Base-by-base conservation (phyloP, 2,113 vertebrate genomes). In the Suncus etruscus region DNA sequence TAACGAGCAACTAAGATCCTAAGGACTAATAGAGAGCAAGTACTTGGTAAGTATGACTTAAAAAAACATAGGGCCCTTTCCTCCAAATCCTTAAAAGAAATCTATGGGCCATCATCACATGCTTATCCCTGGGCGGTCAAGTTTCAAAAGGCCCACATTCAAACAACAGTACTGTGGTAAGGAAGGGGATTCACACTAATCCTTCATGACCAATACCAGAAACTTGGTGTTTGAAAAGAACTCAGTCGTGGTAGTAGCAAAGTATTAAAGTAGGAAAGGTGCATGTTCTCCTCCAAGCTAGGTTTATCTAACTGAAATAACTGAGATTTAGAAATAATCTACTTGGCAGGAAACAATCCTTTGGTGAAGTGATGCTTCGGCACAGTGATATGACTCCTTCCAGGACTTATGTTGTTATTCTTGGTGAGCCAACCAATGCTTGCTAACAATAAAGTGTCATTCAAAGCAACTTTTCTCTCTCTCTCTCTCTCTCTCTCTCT, bases 281-380 rank as follows among this genome's bases (percentile, higher is more conserved):
- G 39, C n/a, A 95, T 95, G 92, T 95, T 97, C 95, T 96, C 94
- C 94, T 95, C 91, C 54, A 0, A 54, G 95, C 75, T 88, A 61
- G 0, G 68, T 51, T 94, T 94, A 92, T 47, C 87, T 29, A 90
- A 39, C 18, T 50, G 12, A 70, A 63, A 87, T 9, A 27, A 76
- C 93, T 69, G 94, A 82, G 91, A 91, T 81, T 93, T 82, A 90
- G 54, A 83, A 94, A 84, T 47, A 91, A 84, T 88, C 32, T 6
- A 6, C 66, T 61, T 89, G 83, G 87, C 81, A 96, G 85, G 66
- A 95, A 84, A 84, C 4, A 80, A 75, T 14, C 66, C 83, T 88
- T 83, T 90, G 69, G 69, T 27, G 39, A 7, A 94, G 88, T 76
- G 91, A 93, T 77, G 92, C 54, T 94, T 73, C 7, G 73, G 93